Conservation (phyloP, 2,797 vertebrate genomes). For the Cossypha polioptera region DNA sequence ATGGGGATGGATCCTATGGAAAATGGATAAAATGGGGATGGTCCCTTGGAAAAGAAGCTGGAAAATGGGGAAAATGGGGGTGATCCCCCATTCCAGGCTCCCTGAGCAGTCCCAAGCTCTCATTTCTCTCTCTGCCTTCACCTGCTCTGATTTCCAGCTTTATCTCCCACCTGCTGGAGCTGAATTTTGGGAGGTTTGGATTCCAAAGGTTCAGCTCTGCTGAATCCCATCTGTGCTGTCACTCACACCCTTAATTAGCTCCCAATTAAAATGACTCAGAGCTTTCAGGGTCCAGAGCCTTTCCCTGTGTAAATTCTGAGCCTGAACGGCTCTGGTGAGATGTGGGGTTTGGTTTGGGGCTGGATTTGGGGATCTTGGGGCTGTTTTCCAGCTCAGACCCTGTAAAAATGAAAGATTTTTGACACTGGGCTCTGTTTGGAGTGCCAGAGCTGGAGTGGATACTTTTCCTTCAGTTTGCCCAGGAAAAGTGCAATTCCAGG, state of each 20-base stretch:
- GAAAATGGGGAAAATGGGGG: too few relatives aligned
- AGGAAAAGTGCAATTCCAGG: background rate
- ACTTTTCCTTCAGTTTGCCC: fast-evolving
- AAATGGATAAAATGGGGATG: too few relatives aligned
- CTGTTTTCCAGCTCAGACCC: fast-evolving
- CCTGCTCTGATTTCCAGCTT: background rate
- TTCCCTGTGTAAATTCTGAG: fast-evolving
- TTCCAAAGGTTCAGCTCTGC: background rate
- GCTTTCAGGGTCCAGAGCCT: background rate
- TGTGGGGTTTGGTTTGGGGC: background rate
- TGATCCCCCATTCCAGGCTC: too few relatives aligned
- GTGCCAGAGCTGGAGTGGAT: background rate
- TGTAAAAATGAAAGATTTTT: fast-evolving
- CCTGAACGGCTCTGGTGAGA: fast-evolving
- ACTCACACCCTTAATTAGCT: background rate
- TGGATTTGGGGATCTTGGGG: background rate
- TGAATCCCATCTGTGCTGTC: background rate
- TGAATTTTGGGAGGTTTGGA: background rate
- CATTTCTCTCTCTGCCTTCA: fast-evolving
- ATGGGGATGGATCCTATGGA: too few relatives aligned
- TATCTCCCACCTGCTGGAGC: background rate
- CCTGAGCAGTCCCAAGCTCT: background rate
- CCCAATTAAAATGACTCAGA: background rate
- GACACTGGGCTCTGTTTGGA: background rate
- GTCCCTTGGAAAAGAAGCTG: too few relatives aligned